Evolutionary conservation across 2,888 invertebrate species (phyloP).

Genomic region (Anarsia innoxiella): DNA sequence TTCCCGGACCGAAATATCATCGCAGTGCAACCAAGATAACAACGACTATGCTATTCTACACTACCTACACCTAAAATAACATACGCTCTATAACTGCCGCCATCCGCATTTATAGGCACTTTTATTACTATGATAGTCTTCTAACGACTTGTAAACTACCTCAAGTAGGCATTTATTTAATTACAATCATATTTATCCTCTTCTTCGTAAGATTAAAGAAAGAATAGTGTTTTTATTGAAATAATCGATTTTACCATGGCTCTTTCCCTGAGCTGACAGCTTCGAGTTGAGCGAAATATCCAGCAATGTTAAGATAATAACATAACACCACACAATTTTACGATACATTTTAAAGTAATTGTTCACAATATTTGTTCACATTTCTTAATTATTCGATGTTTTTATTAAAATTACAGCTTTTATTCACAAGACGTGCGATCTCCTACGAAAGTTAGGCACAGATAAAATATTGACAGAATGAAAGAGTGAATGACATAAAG

Average conservation of each 20-base stretch:
- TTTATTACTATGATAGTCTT: too few relatives aligned
- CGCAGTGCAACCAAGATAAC: conserved; percentile 32
- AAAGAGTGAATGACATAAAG: too few relatives aligned
- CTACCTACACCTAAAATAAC: conserved; percentile 58
- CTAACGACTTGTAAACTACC: too few relatives aligned
- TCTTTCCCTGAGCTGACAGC: conserved; percentile 82
- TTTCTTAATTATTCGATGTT: conserved; percentile 47
- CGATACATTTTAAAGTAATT: conserved; percentile 65
- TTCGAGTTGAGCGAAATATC: conserved; percentile 80
- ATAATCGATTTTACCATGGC: conserved; percentile 79
- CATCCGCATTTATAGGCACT: too few relatives aligned
- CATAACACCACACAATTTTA: conserved; percentile 78
- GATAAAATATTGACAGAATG: conserved; percentile 9
- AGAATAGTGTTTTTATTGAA: conserved; percentile 15
- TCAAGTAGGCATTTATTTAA: background rate
- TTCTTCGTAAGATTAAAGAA: background rate
- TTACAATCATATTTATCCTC: background rate
- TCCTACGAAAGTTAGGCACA: conserved; percentile 9
- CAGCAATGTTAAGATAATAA: conserved; percentile 80
- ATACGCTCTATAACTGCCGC: conserved; percentile 15
- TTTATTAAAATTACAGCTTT: conserved; percentile 13
- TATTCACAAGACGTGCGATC: conserved; percentile 19
- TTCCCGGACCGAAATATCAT: conserved; percentile 5
- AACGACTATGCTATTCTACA: too few relatives aligned
- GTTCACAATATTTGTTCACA: conserved; percentile 51